Evolutionary conservation across 1,140 invertebrate species (phyloP).

Genomic region (Eupeodes corollae): DNA sequence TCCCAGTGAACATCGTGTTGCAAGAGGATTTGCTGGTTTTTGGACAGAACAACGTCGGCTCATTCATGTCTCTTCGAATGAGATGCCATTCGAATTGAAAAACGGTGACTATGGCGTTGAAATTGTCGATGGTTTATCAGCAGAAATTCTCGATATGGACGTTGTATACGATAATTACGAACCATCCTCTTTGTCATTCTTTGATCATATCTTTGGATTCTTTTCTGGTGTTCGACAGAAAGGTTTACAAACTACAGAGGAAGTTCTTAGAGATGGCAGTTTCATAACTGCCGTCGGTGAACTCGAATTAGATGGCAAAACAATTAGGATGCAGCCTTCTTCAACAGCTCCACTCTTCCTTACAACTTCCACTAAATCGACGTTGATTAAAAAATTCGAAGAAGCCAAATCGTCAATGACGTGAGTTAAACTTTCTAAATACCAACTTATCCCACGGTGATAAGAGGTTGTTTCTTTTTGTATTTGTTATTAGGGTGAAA

Average conservation of each 20-base stretch:
- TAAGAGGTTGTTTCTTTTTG: not conserved
- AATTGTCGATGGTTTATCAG: slow-evolving; percentile 57
- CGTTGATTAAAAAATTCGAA: slow-evolving; percentile 55
- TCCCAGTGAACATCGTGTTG: slow-evolving; percentile 64
- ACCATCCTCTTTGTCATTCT: slow-evolving; percentile 53
- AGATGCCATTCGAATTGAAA: slow-evolving; percentile 60
- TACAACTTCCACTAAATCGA: slow-evolving; percentile 55
- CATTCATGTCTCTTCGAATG: slow-evolving; percentile 59
- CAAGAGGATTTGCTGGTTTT: slow-evolving; percentile 61
- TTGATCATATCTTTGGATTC: slow-evolving; percentile 70
- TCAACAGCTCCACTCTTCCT: slow-evolving; percentile 58
- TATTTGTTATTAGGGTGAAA: slow-evolving; percentile 17
- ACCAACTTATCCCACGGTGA: not conserved
- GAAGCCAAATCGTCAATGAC: slow-evolving; percentile 43
- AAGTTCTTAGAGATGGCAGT: slow-evolving; percentile 62
- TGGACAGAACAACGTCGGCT: slow-evolving; percentile 66
- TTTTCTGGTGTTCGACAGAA: slow-evolving; percentile 60
- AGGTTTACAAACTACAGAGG: slow-evolving; percentile 66
- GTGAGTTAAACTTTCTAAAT: slow-evolving; percentile 11
- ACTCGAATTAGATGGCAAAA: slow-evolving; percentile 44
- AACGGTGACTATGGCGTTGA: slow-evolving; percentile 51
- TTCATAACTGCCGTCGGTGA: slow-evolving; percentile 67
- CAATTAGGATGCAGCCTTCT: slow-evolving; percentile 54
- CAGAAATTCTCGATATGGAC: slow-evolving; percentile 65
- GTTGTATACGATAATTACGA: slow-evolving; percentile 65